Base-by-base conservation (phyloP, 2,797 vertebrate genomes). In the Phrynocephalus vlangalii region DNA sequence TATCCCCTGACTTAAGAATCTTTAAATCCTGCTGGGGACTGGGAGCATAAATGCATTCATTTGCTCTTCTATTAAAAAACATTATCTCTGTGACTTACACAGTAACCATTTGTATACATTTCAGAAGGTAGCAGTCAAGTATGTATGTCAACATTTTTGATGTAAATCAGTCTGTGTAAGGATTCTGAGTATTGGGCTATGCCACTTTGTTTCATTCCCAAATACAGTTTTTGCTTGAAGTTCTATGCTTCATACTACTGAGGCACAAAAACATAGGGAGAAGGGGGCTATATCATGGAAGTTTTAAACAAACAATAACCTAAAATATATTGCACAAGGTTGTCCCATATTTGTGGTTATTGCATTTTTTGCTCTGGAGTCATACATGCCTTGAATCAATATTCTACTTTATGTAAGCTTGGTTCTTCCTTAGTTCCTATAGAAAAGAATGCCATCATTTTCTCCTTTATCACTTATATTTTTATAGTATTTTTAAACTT, bases 351-450 rank as follows among this genome's bases (percentile, higher is more conserved):
- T 90, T 82, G 81, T 24, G 92, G 75, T 94, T 44, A 44, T 5
- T 44, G 38, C 38, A 44, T 44, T 44, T 44, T 44, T 44, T 44
- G 38, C 38, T 44, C 38, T 44, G 38, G 38, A 44, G 38, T 92
- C 91, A 89, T 93, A 92, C 91, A 91, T 86, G 93, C 90, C 95
- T 95, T 95, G 91, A 91, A 90, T 89, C 88, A 92, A 88, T 94
- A 93, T 95, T 84, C 92, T 91, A 88, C 73, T 94, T 96, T 90
- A 92, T 93, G 92, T 95, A 92, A 91, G 90, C 94, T 92, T 90
- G 92, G 90, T 91, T 95, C 72, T 96, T 11, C 13, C 13, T 56
- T 11, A 56, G 52, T 56, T 92, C 94, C 93, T 94, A 93, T 94
- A 94, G 90, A 86, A 71, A 92, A 94, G 88, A 94, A 91, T 92